phyloP scores from a whole-genome alignment of 1,140 invertebrate species.

The Papilio xuthus region DNA sequence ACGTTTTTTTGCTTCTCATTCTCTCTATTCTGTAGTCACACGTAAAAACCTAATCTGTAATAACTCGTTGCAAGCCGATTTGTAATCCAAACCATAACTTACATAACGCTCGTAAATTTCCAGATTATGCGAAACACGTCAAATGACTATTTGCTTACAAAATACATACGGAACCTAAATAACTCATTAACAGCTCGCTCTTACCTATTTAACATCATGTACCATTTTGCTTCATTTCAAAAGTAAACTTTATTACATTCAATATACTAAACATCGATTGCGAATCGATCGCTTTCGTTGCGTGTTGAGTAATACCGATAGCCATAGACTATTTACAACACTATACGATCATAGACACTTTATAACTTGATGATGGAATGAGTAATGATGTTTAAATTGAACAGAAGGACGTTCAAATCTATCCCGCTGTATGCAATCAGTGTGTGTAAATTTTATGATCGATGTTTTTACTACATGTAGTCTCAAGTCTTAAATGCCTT shows the following conservation, averaged over 20 bases:
- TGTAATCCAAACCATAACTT: not conserved
- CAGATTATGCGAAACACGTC: not conserved
- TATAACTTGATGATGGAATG: conserved; percentile 23
- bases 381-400: conserved; percentile 17
- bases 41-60: not conserved
- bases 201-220: not conserved
- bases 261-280: conserved; percentile 15
- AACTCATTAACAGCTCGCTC: not conserved
- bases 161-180: conserved; percentile 2
- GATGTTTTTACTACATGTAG: not conserved
- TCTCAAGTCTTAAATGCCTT: not conserved
- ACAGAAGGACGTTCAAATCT: conserved; percentile 17
- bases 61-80: not conserved
- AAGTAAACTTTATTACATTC: conserved; percentile 20
- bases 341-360: conserved; percentile 17
- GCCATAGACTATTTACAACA: conserved; percentile 11
- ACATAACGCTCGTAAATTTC: not conserved
- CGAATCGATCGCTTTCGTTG: conserved; percentile 8
- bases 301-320: conserved; percentile 6
- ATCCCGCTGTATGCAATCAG: not conserved
- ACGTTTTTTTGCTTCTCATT: too few relatives aligned
- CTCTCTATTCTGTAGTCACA: not conserved
- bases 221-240: conserved; percentile 1
- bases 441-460: conserved; percentile 12
- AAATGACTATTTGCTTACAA: not conserved